Evolutionary conservation across 1,140 invertebrate species (phyloP).

Genomic region (Oryctes rhinoceros): DNA sequence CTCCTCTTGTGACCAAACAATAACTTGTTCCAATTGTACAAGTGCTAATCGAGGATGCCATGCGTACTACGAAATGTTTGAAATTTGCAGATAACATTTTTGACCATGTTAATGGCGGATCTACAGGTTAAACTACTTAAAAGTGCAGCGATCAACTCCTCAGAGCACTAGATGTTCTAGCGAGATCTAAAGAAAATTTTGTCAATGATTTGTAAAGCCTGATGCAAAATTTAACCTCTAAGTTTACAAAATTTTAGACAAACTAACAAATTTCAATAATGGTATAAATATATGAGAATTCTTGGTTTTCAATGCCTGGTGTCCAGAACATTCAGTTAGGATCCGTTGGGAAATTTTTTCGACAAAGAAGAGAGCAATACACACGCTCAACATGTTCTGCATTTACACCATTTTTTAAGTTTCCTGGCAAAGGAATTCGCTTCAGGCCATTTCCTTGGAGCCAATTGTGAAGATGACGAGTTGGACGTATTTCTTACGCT

Average conservation of each 20-base stretch:
- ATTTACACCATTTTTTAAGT: background rate
- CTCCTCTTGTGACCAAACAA: constrained; percentile 6
- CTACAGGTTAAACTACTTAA: background rate
- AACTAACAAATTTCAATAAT: constrained; percentile 1
- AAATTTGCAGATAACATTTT: background rate
- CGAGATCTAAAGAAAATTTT: constrained; percentile 12
- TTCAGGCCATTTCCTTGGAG: background rate
- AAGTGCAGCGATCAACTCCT: background rate
- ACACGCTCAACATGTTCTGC: constrained; percentile 9
- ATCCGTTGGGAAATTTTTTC: background rate
- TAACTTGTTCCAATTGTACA: background rate
- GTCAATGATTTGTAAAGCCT: background rate
- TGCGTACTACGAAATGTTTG: constrained; percentile 7
- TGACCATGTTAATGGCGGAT: background rate
- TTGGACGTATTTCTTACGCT: background rate
- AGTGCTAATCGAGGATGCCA: constrained; percentile 7
- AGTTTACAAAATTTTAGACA: background rate
- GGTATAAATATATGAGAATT: background rate
- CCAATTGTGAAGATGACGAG: constrained; percentile 20
- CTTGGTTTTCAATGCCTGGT: background rate
- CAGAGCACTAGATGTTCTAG: background rate
- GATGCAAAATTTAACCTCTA: background rate
- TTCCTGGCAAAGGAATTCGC: background rate
- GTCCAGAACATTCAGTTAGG: background rate
- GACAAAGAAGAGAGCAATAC: background rate